Percentiles rank a stretch among this genome's conserved stretches.
These are phyloP conservation scores for Trichomalopsis sarcophagae DNA, from an alignment of 1,140 invertebrate species.

Conservation along the genomic window DNA sequence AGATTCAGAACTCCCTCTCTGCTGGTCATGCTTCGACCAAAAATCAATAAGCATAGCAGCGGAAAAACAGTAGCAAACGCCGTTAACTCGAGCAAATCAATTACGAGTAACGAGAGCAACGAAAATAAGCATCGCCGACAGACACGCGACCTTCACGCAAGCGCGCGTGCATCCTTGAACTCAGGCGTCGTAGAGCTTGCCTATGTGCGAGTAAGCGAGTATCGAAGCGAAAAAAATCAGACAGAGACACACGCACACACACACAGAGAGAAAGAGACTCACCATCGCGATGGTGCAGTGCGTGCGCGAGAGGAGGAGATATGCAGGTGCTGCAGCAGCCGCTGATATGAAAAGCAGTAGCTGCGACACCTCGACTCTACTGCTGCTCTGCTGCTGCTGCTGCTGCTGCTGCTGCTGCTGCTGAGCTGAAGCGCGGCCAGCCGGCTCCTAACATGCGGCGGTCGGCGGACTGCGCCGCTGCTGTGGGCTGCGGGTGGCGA, in stretches of 20 bases:
- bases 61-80: not conserved
- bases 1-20: not conserved
- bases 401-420: not conserved
- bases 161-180: not conserved
- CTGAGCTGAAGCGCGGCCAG: conserved; percentile 54
- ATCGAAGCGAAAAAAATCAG: not conserved
- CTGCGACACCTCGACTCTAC: not conserved
- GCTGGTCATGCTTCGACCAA: not conserved
- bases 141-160: not conserved
- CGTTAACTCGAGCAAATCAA: not conserved
- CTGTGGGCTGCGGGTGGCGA: conserved; percentile 31
- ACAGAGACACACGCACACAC: not conserved
- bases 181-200: not conserved
- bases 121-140: too few species aligned
- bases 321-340: too few species aligned
- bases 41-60: not conserved
- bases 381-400: not conserved
- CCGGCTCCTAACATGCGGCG: conserved; percentile 71
- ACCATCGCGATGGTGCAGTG: conserved; percentile 36
- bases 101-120: too few species aligned
- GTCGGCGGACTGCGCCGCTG: conserved; percentile 69
- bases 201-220: too few species aligned
- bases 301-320: not conserved
- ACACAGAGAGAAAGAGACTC: conserved; percentile 4
- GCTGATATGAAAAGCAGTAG: not conserved